phyloP scores from a whole-genome alignment of 2,888 invertebrate species.

The Blomia tropicalis region DNA sequence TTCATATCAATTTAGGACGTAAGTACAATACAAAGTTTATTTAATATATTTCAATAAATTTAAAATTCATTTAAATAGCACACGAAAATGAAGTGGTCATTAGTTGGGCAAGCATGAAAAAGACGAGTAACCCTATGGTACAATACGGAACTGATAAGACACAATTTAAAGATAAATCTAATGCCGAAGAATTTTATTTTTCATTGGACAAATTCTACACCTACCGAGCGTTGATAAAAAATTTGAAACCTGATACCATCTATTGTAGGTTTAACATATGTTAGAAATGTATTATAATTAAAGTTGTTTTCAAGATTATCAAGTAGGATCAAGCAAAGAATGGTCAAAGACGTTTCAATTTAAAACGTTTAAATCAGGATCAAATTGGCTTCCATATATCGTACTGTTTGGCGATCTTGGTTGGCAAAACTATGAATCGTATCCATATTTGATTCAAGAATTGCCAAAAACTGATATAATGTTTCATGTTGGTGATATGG shows the following conservation, averaged over 20 bases:
- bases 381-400: conserved; percentile 29
- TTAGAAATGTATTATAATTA: background rate
- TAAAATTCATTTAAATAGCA: background rate
- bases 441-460: conserved; percentile 30
- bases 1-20: conserved; percentile 30
- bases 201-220: conserved; percentile 40
- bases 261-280: conserved; percentile 54
- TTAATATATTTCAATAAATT: background rate
- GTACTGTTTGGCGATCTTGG: conserved; percentile 30
- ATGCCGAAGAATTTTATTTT: background rate
- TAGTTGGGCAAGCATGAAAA: conserved; percentile 31
- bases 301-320: conserved; percentile 51
- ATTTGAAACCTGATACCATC: conserved; percentile 37
- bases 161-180: background rate
- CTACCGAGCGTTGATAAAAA: conserved; percentile 50
- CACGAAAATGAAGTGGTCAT: conserved; percentile 31
- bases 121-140: background rate
- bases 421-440: conserved; percentile 30
- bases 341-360: conserved; percentile 34
- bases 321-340: background rate
- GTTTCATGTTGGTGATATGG: conserved; percentile 53
- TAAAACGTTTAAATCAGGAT: conserved; percentile 31
- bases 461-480: conserved; percentile 31
- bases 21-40: conserved; percentile 7
- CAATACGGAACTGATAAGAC: background rate